Evolutionary conservation across 2,888 invertebrate genomes (phyloP).

Genomic region (Heterodera filipjevi): DNA sequence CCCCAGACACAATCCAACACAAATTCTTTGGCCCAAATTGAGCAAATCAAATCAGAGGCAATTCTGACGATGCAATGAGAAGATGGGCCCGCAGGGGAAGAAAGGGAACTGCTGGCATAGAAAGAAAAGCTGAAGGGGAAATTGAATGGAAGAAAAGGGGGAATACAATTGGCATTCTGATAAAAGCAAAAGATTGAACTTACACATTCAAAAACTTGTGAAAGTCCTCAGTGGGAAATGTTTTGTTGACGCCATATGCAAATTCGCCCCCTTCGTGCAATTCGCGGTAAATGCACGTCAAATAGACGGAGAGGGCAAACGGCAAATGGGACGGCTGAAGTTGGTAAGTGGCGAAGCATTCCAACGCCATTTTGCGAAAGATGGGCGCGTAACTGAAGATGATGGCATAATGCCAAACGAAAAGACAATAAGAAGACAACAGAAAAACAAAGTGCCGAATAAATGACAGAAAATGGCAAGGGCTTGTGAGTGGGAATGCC

Average conservation of each 20-base stretch:
- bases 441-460: no score
- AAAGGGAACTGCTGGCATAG: constrained; percentile 22
- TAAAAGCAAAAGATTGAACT: constrained; percentile 10
- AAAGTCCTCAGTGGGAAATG: constrained; percentile 36
- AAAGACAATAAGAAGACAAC: background rate
- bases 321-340: constrained; percentile 42
- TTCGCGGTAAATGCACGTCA: constrained; percentile 46
- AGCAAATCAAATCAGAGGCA: constrained; percentile 31
- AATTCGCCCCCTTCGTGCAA: constrained; percentile 35
- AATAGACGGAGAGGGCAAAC: constrained; percentile 44
- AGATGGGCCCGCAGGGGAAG: background rate
- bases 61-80: constrained; percentile 14
- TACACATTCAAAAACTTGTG: constrained; percentile 45
- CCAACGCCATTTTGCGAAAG: constrained; percentile 37
- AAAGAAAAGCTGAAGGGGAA: constrained; percentile 36
- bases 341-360: constrained; percentile 48
- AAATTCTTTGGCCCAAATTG: constrained; percentile 35
- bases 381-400: constrained; percentile 20
- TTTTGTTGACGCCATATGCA: constrained; percentile 36
- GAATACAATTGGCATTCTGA: no score
- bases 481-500: no score
- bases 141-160: background rate
- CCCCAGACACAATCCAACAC: constrained; percentile 30
- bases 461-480: no score
- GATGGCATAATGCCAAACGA: no score